phyloP scores from a whole-genome alignment of 2,888 invertebrate genomes.

The Glyphotaelius pellucidus region DNA sequence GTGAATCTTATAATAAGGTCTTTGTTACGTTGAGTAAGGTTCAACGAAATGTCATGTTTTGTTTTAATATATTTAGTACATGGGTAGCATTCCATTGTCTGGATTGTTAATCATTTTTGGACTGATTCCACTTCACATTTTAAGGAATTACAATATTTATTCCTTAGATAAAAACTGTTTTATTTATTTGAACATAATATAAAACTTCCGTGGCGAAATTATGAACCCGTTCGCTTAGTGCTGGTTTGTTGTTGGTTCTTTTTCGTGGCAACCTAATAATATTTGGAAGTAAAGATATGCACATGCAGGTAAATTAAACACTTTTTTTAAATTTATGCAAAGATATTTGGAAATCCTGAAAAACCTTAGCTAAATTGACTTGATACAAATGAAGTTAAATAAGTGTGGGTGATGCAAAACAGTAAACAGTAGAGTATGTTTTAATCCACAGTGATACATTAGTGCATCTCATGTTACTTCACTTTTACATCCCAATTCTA shows the following conservation, averaged over 20 bases:
- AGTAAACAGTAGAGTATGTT: too few relatives aligned
- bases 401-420: too few relatives aligned
- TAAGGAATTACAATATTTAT: background rate
- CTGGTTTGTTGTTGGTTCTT: background rate
- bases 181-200: background rate
- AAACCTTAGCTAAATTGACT: too few relatives aligned
- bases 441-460: too few relatives aligned
- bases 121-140: background rate
- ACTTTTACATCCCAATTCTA: too few relatives aligned
- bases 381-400: too few relatives aligned
- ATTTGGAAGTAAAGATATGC: too few relatives aligned
- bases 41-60: background rate
- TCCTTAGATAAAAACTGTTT: background rate
- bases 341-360: too few relatives aligned
- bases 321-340: too few relatives aligned
- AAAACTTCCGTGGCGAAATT: background rate
- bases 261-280: background rate
- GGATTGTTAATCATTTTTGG: background rate
- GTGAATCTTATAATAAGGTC: background rate
- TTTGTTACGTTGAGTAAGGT: background rate
- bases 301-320: too few relatives aligned
- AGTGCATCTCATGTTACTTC: too few relatives aligned
- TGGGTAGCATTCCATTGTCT: background rate
- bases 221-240: background rate
- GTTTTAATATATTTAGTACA: background rate